Evolutionary conservation across 2,888 invertebrate genomes (phyloP), one percentile per base, ranked within the genome.

Genomic region (Entomobrya proxima): DNA sequence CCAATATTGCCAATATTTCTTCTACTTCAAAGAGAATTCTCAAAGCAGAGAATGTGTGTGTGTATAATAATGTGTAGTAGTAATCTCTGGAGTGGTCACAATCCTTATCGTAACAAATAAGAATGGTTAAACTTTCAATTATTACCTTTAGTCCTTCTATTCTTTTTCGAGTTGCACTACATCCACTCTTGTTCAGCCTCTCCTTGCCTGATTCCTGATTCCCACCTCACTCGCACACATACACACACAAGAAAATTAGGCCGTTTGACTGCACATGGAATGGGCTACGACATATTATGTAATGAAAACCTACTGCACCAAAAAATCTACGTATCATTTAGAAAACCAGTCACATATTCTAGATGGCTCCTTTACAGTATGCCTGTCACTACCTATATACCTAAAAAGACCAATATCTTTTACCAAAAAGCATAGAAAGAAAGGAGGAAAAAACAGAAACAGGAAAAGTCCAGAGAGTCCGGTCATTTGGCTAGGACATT

Each of bases 101-200:
- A 27, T 55, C 50, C 21, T 58, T 40, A 40, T 55, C 76, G 67
- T 24, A 50, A 50, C 64, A 67, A 83, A 76, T 67, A 83, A 27
- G 35, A 83, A 76, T 67, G 67, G 81, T 55, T 83, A 64, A 83
- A 77, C 84, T 77, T 84, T 84, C 84, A 84, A 84, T 84, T 84
- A 77, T 83, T 76, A 50, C 75, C 75, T 69, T 77, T 77, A 50
- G 18, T 24, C n/a, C 15, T n/a, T n/a, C 11, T 35, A 67, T 24
- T 35, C 35, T 35, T 32, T 32, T 30, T 9, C 64, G n/a, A 64
- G 50, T 0, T 27, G 5, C 55, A 9, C 24, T 24, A 27, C 55
- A 24, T 24, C 55, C 21, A 50, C 50, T 52, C 52, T 24, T 24
- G 2, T 64, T 18, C 21, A n/a, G 64, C 7, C 15, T 35, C n/a